Conservation (phyloP, 1,140 invertebrate species). For the Trichogramma pretiosum region DNA sequence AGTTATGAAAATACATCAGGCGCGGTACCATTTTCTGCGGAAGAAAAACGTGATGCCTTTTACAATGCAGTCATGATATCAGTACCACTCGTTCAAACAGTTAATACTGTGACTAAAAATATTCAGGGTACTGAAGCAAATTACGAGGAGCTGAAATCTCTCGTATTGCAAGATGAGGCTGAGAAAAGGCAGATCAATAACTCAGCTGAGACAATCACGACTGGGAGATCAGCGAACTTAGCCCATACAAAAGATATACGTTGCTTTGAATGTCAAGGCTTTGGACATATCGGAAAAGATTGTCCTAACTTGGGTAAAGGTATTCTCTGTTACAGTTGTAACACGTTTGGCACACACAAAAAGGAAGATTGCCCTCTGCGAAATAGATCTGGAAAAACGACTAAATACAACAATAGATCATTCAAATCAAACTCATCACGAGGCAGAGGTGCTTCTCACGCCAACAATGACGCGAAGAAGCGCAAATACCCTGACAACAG, state of each 20-base stretch:
- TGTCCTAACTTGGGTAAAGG: neutral
- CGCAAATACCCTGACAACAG: neutral
- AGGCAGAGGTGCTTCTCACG: neutral
- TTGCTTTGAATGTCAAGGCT: neutral
- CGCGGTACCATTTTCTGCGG: conserved; percentile 8
- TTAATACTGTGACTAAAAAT: conserved; percentile 14
- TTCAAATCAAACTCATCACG: neutral
- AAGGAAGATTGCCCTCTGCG: too few relatives aligned
- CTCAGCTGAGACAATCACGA: neutral
- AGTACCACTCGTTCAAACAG: conserved; percentile 16
- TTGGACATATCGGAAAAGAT: neutral
- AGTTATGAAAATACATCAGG: conserved; percentile 13
- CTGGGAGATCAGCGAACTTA: neutral
- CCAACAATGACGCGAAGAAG: neutral
- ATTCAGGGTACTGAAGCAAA: conserved; percentile 12
- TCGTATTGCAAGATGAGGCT: conserved; percentile 17
- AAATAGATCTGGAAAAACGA: neutral
- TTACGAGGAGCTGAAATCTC: conserved; percentile 20
- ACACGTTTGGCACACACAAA: neutral
- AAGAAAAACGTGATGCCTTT: conserved; percentile 23
- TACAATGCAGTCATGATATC: conserved; percentile 15
- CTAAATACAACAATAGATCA: neutral
- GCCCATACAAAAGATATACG: neutral
- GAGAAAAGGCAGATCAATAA: too few relatives aligned
- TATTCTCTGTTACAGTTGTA: neutral